Evolutionary conservation across 2,888 invertebrate genomes (phyloP).

Genomic region (Eustalomyia histrio): DNA sequence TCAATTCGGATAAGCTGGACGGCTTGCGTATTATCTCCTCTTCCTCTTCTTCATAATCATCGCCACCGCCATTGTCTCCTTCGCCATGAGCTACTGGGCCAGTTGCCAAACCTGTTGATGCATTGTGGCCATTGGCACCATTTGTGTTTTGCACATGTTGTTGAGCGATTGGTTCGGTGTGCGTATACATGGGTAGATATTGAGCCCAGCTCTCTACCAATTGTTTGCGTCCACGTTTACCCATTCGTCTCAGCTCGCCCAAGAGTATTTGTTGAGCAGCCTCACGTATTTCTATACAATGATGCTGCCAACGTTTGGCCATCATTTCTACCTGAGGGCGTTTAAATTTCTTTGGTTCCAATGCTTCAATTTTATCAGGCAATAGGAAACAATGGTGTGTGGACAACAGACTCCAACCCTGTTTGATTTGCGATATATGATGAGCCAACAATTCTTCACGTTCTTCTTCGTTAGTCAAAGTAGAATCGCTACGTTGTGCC

Average conservation of each 20-base stretch:
- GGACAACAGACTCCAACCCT: conserved; percentile 97
- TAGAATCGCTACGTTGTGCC: conserved; percentile 78
- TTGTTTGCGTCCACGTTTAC: conserved; percentile 90
- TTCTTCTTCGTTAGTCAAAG: conserved; percentile 89
- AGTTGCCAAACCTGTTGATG: conserved; percentile 19
- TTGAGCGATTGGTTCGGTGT: conserved; percentile 88
- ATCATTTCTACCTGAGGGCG: conserved; percentile 98
- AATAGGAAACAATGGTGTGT: conserved; percentile 97
- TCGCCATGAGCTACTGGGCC: conserved; percentile 43
- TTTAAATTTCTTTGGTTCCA: conserved; percentile 85
- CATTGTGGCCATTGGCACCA: conserved; percentile 59
- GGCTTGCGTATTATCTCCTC: conserved; percentile 92
- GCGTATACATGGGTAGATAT: conserved; percentile 93
- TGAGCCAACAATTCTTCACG: conserved; percentile 90
- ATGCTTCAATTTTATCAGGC: conserved; percentile 92
- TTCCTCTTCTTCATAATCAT: conserved; percentile 93
- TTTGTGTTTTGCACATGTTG: conserved; percentile 63
- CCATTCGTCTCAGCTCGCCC: conserved; percentile 91
- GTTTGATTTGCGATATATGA: conserved; percentile 95
- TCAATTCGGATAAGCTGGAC: conserved; percentile 90
- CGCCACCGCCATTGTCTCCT: conserved; percentile 68
- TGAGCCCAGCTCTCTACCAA: conserved; percentile 98
- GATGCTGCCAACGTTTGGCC: conserved; percentile 99
- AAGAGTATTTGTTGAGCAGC: conserved; percentile 97
- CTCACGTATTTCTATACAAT: conserved; percentile 97